A percentile compares a stretch with the other conserved stretches of the same genome.
phyloP scores from a whole-genome alignment of 2,888 invertebrate genomes.

The Mimumesa dahlbomi region DNA sequence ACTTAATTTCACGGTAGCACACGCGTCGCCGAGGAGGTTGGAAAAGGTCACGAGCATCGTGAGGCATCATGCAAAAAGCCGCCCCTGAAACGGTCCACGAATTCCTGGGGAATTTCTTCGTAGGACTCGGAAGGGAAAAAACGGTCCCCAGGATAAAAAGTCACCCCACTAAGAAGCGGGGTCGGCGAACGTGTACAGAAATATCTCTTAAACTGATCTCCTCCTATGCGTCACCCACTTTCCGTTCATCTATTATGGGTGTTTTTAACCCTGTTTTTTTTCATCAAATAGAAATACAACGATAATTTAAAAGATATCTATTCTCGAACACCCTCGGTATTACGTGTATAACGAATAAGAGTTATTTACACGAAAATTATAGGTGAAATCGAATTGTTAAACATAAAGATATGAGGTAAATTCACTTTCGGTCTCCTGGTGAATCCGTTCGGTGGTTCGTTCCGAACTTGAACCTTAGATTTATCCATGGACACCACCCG shows the following conservation, averaged over 20 bases:
- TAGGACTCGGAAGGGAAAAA: constrained; percentile 44
- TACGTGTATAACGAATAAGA: no score
- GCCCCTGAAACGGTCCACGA: constrained; percentile 74
- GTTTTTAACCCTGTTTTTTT: not conserved
- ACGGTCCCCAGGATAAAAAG: constrained; percentile 61
- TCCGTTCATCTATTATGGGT: constrained; percentile 29
- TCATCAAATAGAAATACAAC: no score
- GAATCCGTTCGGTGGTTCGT: no score
- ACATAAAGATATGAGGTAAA: no score
- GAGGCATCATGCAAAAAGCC: constrained; percentile 72
- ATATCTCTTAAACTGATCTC: constrained; percentile 46
- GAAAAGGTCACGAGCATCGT: constrained; percentile 67
- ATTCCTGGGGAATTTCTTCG: constrained; percentile 71
- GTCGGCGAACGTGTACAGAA: constrained; percentile 50
- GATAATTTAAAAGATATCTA: no score
- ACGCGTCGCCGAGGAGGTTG: constrained; percentile 59
- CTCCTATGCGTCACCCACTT: constrained; percentile 13
- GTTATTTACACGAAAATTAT: no score
- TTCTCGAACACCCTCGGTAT: no score
- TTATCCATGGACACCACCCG: not conserved
- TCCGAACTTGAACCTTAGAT: constrained; percentile 20
- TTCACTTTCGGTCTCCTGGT: no score
- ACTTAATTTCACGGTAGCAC: constrained; percentile 54
- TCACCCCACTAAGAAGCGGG: constrained; percentile 53
- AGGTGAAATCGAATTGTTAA: not conserved